These are phyloP conservation scores for Catharus fuscescens DNA, from an alignment of 2,113 vertebrate species.

Conservation along the genomic window DNA sequence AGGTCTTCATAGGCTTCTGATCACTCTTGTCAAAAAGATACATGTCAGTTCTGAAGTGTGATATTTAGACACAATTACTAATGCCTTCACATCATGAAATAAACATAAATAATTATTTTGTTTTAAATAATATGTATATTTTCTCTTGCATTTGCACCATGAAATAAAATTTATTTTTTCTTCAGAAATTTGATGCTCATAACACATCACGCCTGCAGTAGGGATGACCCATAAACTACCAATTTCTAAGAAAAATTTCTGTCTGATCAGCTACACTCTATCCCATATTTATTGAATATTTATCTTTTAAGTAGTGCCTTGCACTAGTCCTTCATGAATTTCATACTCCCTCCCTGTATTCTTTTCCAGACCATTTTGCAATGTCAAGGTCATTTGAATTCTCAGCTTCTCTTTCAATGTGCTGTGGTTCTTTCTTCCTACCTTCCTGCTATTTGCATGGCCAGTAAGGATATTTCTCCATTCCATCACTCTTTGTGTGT, in stretches of 20 bases:
- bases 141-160: neutral
- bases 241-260: neutral
- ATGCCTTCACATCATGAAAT: neutral
- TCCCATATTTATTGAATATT: neutral
- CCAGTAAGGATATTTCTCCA: neutral
- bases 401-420: neutral
- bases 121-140: neutral
- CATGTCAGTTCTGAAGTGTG: neutral
- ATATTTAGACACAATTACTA: neutral
- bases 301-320: neutral
- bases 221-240: neutral
- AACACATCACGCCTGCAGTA: neutral
- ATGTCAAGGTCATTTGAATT: slow-evolving; percentile 6
- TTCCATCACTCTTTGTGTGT: neutral
- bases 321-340: neutral
- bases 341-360: neutral
- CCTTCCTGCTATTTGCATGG: neutral
- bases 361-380: slow-evolving; percentile 16
- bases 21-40: neutral
- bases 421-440: neutral
- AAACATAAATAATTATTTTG: neutral
- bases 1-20: neutral
- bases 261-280: neutral
- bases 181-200: neutral
- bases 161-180: neutral